Percentiles rank a stretch among this genome's conserved stretches.
Evolutionary conservation across 2,797 vertebrate genomes (phyloP).

Genomic region (Nyctalus aviator): DNA sequence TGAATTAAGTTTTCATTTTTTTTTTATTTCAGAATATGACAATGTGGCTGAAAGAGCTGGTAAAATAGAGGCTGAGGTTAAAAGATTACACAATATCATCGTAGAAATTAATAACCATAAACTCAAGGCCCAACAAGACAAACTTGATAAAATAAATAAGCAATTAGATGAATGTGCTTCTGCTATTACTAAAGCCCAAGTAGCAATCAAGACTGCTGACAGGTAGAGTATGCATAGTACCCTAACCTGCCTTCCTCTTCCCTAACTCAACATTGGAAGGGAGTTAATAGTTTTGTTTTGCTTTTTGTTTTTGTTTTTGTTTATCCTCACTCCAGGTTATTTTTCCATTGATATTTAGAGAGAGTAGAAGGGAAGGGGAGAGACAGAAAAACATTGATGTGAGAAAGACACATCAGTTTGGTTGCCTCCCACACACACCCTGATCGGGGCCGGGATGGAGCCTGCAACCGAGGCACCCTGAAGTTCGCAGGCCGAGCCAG

Average conservation of each 20-base stretch:
- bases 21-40: constrained; percentile 89
- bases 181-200: constrained; percentile 94
- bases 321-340: no score
- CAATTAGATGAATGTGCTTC: constrained; percentile 94
- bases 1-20: background rate
- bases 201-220: constrained; percentile 94
- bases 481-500: no score
- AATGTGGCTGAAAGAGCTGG: constrained; percentile 89
- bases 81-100: constrained; percentile 93
- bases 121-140: constrained; percentile 96
- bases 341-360: no score
- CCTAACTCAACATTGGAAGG: background rate
- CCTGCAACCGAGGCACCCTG: no score
- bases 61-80: constrained; percentile 94
- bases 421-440: no score
- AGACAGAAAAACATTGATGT: no score
- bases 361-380: no score
- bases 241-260: background rate
- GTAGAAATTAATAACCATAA: constrained; percentile 95
- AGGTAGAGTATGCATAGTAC: constrained; percentile 87
- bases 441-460: no score
- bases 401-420: no score
- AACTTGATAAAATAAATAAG: constrained; percentile 93
- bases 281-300: background rate
- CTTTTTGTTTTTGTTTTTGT: no score